Evolutionary conservation across 2,797 vertebrate species (phyloP), one percentile per base, ranked within the genome.

Genomic region (Lithobates pipiens): DNA sequence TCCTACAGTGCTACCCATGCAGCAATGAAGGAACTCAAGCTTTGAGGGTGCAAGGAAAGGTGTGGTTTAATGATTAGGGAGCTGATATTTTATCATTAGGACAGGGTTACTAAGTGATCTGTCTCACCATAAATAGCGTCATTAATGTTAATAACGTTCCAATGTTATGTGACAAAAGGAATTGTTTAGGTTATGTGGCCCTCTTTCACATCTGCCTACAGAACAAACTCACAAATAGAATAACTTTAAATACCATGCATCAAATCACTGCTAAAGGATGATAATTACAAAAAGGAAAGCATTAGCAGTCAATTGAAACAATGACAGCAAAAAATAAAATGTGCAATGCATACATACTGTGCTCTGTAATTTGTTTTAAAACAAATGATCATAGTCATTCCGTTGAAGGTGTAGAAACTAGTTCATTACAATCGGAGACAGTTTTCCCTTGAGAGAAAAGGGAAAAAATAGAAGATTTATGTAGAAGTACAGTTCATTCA

Each of bases 81-180:
- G 42, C 36, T n/a, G 63, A 23, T 77, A 70, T 65, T 68, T 27
- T 57, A 61, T 72, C 32, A 34, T 80, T 23, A 50, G 67, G 3
- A 71, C 25, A 32, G 46, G 75, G 65, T 76, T 67, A 68, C 42
- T 36, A 83, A 76, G 74, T 54, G 77, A 44, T 54, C n/a, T 57
- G 36, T 73, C 79, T 61, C 21, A 61, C 54, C 70, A 57, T 72
- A 81, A 80, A 73, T 73, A 72, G 69, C 68, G 29, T 42, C 34
- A 81, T 71, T 80, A 80, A 50, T 80, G 25, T 67, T 67, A 67
- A 67, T 67, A 67, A 67, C 25, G 54, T 70, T 54, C 50, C 77
- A 21, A 54, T 69, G 44, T 50, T 27, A 80, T 69, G 2, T 54
- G 29, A 80, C 46, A 80, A 29, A 44, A 71, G 21, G 42, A 21